These are phyloP conservation scores for Brachionus angularis DNA, from an alignment of 1,140 invertebrate species.

Conservation along the genomic window DNA sequence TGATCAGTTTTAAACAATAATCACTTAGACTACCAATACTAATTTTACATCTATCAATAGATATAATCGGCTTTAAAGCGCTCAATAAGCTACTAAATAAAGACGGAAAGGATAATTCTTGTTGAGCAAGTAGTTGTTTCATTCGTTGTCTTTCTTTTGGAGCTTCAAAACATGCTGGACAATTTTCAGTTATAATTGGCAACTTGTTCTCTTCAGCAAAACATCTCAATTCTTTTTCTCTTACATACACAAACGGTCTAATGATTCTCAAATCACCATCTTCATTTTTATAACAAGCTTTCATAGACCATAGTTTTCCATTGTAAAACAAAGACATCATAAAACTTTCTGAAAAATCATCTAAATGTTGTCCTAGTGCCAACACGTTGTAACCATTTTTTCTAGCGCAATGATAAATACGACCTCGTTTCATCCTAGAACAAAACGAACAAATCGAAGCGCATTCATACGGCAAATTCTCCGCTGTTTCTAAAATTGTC, in stretches of 20 bases:
- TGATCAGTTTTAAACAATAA: not conserved
- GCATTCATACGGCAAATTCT: conserved; percentile 55
- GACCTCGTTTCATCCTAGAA: conserved; percentile 67
- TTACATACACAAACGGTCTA: conserved; percentile 78
- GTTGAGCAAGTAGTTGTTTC: conserved; percentile 69
- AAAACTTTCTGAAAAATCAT: conserved; percentile 77
- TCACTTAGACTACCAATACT: conserved; percentile 29
- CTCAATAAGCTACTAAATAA: conserved; percentile 67
- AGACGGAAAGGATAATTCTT: conserved; percentile 70
- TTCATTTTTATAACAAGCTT: conserved; percentile 69
- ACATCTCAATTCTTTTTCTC: conserved; percentile 68
- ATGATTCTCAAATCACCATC: conserved; percentile 76
- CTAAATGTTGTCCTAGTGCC: conserved; percentile 77
- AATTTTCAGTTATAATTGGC: conserved; percentile 65
- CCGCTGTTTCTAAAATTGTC: conserved; percentile 61
- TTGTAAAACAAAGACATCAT: conserved; percentile 76
- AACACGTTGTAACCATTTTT: conserved; percentile 76
- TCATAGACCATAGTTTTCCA: conserved; percentile 72
- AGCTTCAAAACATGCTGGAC: conserved; percentile 65
- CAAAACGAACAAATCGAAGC: conserved; percentile 65
- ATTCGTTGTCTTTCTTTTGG: conserved; percentile 66
- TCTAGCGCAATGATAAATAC: conserved; percentile 71
- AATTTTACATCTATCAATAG: conserved; percentile 58
- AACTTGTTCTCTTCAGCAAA: conserved; percentile 68
- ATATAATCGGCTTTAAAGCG: conserved; percentile 69